Percentiles rank a stretch among this genome's conserved stretches.
Evolutionary conservation across 2,113 vertebrate genomes (phyloP).

Genomic region (Sinocyclocheilus anshuiensis): DNA sequence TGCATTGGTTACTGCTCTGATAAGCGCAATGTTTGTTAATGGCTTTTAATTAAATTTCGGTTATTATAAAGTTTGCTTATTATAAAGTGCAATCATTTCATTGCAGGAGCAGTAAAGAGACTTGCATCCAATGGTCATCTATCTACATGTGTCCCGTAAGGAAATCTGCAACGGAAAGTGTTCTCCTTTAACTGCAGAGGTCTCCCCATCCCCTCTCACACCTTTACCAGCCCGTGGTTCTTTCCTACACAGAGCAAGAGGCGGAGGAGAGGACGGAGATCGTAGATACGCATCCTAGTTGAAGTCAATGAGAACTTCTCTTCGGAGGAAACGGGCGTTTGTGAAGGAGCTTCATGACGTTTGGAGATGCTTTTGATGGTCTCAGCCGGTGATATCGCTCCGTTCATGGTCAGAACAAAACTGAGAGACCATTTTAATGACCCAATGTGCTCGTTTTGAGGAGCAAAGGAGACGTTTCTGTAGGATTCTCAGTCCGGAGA

Average conservation of each 20-base stretch:
- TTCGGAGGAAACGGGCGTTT: slow-evolving; percentile 23
- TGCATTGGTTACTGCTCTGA: not conserved
- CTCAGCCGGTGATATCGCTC: slow-evolving; percentile 17
- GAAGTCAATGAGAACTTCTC: slow-evolving; percentile 50
- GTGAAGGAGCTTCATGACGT: slow-evolving; percentile 33
- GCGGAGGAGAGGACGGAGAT: slow-evolving; percentile 31
- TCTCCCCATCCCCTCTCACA: slow-evolving; percentile 58
- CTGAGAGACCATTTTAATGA: slow-evolving; percentile 39
- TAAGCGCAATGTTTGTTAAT: not conserved
- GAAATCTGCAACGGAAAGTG: slow-evolving; percentile 32
- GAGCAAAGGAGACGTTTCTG: slow-evolving; percentile 38
- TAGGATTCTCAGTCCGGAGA: slow-evolving; percentile 53
- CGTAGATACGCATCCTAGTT: slow-evolving; percentile 38
- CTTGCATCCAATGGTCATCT: no score
- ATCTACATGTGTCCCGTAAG: not conserved
- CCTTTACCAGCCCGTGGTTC: slow-evolving; percentile 49
- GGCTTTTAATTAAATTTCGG: not conserved
- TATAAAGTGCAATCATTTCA: not conserved
- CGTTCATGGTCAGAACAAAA: slow-evolving; percentile 21
- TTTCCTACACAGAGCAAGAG: slow-evolving; percentile 16
- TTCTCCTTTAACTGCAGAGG: slow-evolving; percentile 63
- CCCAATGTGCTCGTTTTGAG: slow-evolving; percentile 22
- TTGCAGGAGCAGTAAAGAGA: not conserved
- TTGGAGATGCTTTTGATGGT: slow-evolving; percentile 29
- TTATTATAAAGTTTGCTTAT: not conserved